These are phyloP conservation scores for Sminthurides bifidus DNA, from an alignment of 1,140 invertebrate species.

Conservation along the genomic window DNA sequence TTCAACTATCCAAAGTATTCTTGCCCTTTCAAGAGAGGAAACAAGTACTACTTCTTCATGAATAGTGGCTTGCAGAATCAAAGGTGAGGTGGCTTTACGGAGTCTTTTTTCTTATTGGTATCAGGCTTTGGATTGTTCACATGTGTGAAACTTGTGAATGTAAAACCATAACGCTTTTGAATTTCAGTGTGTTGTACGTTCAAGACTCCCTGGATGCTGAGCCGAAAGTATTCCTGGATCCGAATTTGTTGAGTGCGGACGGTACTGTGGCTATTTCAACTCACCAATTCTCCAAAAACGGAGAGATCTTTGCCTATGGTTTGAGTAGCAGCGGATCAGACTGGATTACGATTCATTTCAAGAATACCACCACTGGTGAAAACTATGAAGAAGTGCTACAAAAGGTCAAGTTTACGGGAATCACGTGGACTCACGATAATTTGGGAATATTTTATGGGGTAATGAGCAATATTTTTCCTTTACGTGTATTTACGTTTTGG, in stretches of 20 bases:
- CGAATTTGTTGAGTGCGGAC: slow-evolving; percentile 69
- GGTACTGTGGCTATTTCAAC: slow-evolving; percentile 65
- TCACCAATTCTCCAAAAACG: slow-evolving; percentile 80
- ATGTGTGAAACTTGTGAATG: slow-evolving; percentile 4
- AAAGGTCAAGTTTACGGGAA: slow-evolving; percentile 79
- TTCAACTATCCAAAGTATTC: slow-evolving; percentile 96
- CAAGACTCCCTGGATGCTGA: slow-evolving; percentile 70
- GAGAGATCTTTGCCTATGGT: slow-evolving; percentile 77
- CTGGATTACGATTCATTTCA: slow-evolving; percentile 83
- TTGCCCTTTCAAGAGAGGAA: slow-evolving; percentile 67
- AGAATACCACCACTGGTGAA: slow-evolving; percentile 62
- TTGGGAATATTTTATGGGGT: slow-evolving; percentile 90
- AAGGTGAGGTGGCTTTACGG: slow-evolving; percentile 56
- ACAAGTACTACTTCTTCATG: slow-evolving; percentile 82
- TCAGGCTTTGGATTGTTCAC: not conserved
- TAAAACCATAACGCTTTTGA: slow-evolving; percentile 28
- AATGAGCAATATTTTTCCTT: slow-evolving; percentile 34
- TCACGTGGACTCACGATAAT: slow-evolving; percentile 92
- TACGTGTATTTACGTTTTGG: not conserved
- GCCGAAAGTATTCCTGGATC: slow-evolving; percentile 82
- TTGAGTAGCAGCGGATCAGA: slow-evolving; percentile 87
- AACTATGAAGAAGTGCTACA: slow-evolving; percentile 79
- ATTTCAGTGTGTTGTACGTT: slow-evolving; percentile 79
- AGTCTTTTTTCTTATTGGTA: not conserved
- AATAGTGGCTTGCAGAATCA: slow-evolving; percentile 96